A percentile compares a stretch with the other conserved stretches of the same genome.
Conservation (phyloP, 2,113 vertebrate genomes). For the Glareola pratincola region DNA sequence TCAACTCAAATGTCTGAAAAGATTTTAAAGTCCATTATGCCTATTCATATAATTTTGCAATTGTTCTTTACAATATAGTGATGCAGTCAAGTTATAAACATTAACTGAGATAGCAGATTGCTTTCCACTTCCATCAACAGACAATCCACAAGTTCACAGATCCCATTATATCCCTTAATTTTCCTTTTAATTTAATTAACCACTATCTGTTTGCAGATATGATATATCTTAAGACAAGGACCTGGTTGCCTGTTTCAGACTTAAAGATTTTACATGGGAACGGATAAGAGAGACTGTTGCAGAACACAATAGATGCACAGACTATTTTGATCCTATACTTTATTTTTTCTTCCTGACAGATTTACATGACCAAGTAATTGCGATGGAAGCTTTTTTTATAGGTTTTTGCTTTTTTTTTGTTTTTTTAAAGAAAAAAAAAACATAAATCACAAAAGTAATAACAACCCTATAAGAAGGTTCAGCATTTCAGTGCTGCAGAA, state of each 20-base stretch:
- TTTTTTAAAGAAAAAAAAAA: not conserved
- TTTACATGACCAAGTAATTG: not conserved
- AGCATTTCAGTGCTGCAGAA: not conserved
- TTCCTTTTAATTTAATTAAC: not conserved
- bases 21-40: not conserved
- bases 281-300: not conserved
- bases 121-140: not conserved
- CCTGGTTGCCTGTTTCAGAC: not conserved
- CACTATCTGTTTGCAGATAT: not conserved
- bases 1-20: not conserved
- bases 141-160: not conserved
- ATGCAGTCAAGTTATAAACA: not conserved
- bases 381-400: fast-evolving
- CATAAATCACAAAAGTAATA: not conserved
- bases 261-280: not conserved
- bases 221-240: not conserved
- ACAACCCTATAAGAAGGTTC: not conserved
- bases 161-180: not conserved
- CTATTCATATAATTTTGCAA: not conserved
- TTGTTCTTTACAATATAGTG: not conserved
- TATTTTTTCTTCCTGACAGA: not conserved
- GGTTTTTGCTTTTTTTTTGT: not conserved
- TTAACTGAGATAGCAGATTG: not conserved
- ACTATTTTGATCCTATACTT: not conserved
- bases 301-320: not conserved